Evolutionary conservation across 2,888 invertebrate species (phyloP).

Genomic region (Hymenopus coronatus): DNA sequence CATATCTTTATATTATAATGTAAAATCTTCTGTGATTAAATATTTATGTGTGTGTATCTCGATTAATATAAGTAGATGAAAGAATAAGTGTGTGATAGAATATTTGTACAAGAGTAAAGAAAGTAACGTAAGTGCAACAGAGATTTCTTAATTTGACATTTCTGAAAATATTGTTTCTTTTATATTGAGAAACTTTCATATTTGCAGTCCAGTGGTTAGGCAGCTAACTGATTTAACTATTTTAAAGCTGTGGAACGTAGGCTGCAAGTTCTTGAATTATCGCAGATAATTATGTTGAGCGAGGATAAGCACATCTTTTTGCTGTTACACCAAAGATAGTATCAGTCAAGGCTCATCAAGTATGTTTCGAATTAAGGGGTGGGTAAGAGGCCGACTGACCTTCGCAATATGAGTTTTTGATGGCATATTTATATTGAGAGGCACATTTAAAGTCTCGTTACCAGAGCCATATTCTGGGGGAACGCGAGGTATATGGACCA

Average conservation of each 20-base stretch:
- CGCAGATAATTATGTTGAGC: neutral
- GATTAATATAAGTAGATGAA: too few species aligned
- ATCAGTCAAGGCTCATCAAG: conserved; percentile 6
- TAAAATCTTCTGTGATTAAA: too few species aligned
- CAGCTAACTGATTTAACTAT: too few species aligned
- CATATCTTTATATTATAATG: too few species aligned
- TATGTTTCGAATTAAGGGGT: neutral
- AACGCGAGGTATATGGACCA: neutral
- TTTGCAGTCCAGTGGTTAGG: too few species aligned
- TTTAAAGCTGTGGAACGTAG: neutral
- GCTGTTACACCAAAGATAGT: neutral
- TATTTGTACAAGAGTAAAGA: too few species aligned
- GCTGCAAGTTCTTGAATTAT: neutral
- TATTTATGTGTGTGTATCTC: too few species aligned
- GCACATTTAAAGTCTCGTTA: conserved; percentile 12
- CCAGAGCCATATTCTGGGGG: neutral
- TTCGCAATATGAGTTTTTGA: conserved; percentile 14
- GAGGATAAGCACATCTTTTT: neutral
- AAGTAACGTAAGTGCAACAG: too few species aligned
- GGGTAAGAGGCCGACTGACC: neutral
- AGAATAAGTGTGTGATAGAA: too few species aligned
- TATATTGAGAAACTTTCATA: too few species aligned
- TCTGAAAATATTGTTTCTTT: too few species aligned
- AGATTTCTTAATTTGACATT: too few species aligned
- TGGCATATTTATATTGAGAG: conserved; percentile 3